Base-by-base conservation (phyloP, 2,797 vertebrate genomes). In the Mormyrops attenuatus region DNA sequence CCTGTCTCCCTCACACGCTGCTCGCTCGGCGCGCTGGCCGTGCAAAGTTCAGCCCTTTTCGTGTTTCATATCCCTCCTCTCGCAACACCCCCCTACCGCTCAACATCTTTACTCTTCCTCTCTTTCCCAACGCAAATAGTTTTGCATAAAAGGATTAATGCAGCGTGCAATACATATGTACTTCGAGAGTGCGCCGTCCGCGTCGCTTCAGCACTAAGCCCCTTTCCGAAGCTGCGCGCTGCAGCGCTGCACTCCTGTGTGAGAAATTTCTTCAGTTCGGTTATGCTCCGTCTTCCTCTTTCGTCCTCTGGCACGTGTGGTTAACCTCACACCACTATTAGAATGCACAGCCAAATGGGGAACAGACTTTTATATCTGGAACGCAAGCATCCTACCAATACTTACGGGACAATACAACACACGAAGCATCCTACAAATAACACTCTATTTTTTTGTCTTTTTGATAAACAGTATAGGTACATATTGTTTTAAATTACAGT, bases 281-380 rank as follows among this genome's bases (percentile, higher is more conserved):
- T 66, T 57, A 47, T 26, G 9, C 60, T 69, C 5, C 9, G 38
- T 66, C 87, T 47, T 88, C 87, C 87, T 88, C 60, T 88, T 69
- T 69, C 87, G 50, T 69, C 57, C 22, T 26, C 44, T 49, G 41
- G 41, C 60, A 34, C 15, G n/a, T 89, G 89, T 55, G 89, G 89
- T 89, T 89, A 77, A 89, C 89, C 89, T 89, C 89, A 87, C n/a
- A 53, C 34, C 1, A 20, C 38, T 87, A 66, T 47, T 87, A 73
- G 63, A 63, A 73, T 85, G 55, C 47, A 87, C 8, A 73, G 26
- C 66, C 22, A 50, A 88, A 55, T 69, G 69, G n/a, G 85, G 85
- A 85, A 57, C 20, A 50, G 38, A 55, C 63, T 87, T 69, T 53
- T 34, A 57, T 17, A 60, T 69, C 26, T n/a, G 13, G n/a, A 53